Base-by-base conservation (phyloP, 2,888 invertebrate species). In the Drosophila nr. medialis region DNA sequence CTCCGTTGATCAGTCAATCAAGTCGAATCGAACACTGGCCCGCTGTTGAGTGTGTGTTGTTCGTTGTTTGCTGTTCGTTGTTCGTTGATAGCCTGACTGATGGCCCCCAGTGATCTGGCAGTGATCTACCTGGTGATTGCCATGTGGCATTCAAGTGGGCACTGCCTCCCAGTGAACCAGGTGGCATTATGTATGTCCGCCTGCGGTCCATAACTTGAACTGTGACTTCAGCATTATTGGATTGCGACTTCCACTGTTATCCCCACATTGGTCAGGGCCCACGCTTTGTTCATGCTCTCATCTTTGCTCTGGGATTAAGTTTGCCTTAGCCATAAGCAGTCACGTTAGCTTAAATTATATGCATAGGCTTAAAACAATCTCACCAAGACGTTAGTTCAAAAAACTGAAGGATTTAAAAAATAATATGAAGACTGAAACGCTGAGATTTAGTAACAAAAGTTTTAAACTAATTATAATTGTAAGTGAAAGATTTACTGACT, bases 1-100 rank as follows among this genome's bases (percentile, higher is more conserved):
- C 65, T 67, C 71, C 63, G 77, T 73, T 82, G 86, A 89, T 84
- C 86, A 86, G 89, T 86, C 86, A 86, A 86, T 86, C 85, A 87
- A 61, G 66, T 62, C 49, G 27, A 27, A 50, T 40, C 50, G 60
- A 42, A 64, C 65, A 55, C 38, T 45, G 49, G n/a, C 21, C n/a
- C 11, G 49, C 45, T 65, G 54, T 60, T 56, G 24, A 10, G 24
- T 49, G 38, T 40, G 27, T 49, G 65, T 40, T 64, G 61, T 59
- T 13, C 21, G 42, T 45, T 50, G 58, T 55, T 59, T 49, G 53
- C 21, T 42, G 42, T 58, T 59, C 36, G 64, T 45, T 64, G 61
- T 62, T 45, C 24, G 42, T 32, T 54, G 61, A 64, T 62, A 56
- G 55, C 55, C 54, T 70, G 48, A 61, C 61, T 75, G 76, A 62